phyloP scores from a whole-genome alignment of 2,888 invertebrate genomes.

The Drosophila macrospina region DNA sequence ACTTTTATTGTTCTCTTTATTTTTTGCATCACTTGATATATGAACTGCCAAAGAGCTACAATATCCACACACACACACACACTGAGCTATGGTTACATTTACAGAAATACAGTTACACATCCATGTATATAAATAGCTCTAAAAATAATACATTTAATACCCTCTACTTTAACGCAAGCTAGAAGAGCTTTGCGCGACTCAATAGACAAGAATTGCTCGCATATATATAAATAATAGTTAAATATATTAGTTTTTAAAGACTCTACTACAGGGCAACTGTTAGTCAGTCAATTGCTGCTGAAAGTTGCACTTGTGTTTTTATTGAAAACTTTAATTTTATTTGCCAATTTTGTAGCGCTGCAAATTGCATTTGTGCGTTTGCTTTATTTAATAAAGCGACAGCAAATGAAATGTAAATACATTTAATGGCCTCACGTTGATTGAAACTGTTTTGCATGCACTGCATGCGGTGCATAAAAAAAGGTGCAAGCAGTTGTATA shows the following conservation, averaged over 20 bases:
- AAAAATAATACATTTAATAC: constrained; percentile 3
- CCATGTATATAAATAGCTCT: background rate
- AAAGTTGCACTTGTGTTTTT: background rate
- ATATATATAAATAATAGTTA: too few relatives aligned
- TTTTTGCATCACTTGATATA: constrained; percentile 64
- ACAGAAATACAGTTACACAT: constrained; percentile 16
- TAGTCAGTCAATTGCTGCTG: background rate
- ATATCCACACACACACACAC: constrained; percentile 14
- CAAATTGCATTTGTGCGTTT: constrained; percentile 34
- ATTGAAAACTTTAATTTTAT: constrained; percentile 34
- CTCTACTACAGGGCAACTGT: too few relatives aligned
- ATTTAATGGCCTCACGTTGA: constrained; percentile 13
- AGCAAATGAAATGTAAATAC: constrained; percentile 32
- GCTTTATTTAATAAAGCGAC: constrained; percentile 49
- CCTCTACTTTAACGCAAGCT: background rate
- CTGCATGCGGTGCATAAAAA: constrained; percentile 7
- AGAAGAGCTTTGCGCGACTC: background rate
- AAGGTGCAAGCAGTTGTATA: background rate
- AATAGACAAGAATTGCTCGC: background rate
- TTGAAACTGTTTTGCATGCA: constrained; percentile 18
- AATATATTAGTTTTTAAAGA: too few relatives aligned
- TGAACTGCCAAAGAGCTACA: constrained; percentile 71
- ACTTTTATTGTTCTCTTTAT: constrained; percentile 76
- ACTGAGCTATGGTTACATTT: constrained; percentile 2
- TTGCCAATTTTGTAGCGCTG: constrained; percentile 10